Base-by-base conservation (phyloP, 2,888 invertebrate species). In the Thereva nobilitata region DNA sequence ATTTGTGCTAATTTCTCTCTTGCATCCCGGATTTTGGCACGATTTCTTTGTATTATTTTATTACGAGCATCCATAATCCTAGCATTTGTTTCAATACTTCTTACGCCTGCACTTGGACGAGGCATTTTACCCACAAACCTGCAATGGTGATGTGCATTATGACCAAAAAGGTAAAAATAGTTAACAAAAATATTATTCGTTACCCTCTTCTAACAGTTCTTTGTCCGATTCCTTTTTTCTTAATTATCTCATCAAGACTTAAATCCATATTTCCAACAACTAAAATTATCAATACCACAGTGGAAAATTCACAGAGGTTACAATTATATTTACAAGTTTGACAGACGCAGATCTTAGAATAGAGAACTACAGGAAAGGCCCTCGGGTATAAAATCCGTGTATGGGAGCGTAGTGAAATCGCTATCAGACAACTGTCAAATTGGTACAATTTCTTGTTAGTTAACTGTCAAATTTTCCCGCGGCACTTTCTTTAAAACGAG, bases 1-100 rank as follows among this genome's bases (percentile, higher is more conserved):
- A 89, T 86, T 79, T 90, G 87, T 4, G 87, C 87, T 61, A 93
- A 81, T 74, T 91, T 89, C 72, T 93, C 93, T 68, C 93, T 83
- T 1, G 93, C 93, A 83, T 93, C 93, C 0, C 85, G 85, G 37
- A 93, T 87, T 74, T 88, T 88, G 55, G 84, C 86, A 56, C 92
- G 85, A 76, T 91, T 91, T 75, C 90, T 92, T 55, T 88, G 87
- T 71, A 92, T 88, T 47, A 93, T 89, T 80, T 89, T 90, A 72
- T 89, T 86, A 56, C 93, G 85, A 12, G 92, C 93, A 83, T 93
- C 93, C 4, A 82, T 79, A 40, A 84, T 71, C 50, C 12, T 61
- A 7, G 12, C n/a, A 44, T 35, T 34, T 35, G 42, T 56, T 34
- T 5, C 42, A 6, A 9, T 23, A 23, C n/a, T 5, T n/a, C 4